Base-by-base conservation (phyloP, 2,797 vertebrate species). In the Macropodus opercularis region DNA sequence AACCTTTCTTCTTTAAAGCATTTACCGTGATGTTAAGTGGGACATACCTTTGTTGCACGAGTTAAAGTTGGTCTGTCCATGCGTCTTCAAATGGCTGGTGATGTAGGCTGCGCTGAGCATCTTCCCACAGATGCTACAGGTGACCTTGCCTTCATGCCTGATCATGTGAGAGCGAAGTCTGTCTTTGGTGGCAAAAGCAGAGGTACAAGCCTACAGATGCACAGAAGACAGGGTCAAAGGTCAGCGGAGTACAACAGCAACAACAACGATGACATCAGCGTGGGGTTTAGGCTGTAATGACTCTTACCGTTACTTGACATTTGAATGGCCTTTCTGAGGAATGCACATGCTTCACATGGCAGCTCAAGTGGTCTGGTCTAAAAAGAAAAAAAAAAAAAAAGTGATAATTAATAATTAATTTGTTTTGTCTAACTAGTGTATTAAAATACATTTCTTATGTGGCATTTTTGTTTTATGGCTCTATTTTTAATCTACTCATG, bases 131-230 rank as follows among this genome's bases (percentile, higher is more conserved):
- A 99, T 98, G 91, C 95, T 98, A 84, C 97, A 99, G 17, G 97
- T 98, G 75, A 99, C 97, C 87, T 99, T 99, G 84, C 96, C 97
- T 90, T 99, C 97, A 17, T 99, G 97, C 72, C 97, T 92, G 89
- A 98, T 97, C 97, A 99, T 99, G 92, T 99, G 97, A 78, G 97
- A 99, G 80, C 97, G 95, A 77, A 99, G 94, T 89, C 97, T 92
- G 94, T 99, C 97, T 98, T 99, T 99, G 93, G 97, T 99, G 93
- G 97, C 97, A 88, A 99, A 99, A 90, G 97, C 97, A 91, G 97
- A 97, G 85, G 96, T 98, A 91, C 97, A 99, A 57, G 97, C 98
- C 97, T 99, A 86, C 42, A 80, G 31, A 0, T 1, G 23, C 13
- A 63, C 14, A 53, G 35, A 24, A 51, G 41, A 64, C 5, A 2